Conservation (phyloP, 2,797 vertebrate species). For the Anisognathus igniventris region DNA sequence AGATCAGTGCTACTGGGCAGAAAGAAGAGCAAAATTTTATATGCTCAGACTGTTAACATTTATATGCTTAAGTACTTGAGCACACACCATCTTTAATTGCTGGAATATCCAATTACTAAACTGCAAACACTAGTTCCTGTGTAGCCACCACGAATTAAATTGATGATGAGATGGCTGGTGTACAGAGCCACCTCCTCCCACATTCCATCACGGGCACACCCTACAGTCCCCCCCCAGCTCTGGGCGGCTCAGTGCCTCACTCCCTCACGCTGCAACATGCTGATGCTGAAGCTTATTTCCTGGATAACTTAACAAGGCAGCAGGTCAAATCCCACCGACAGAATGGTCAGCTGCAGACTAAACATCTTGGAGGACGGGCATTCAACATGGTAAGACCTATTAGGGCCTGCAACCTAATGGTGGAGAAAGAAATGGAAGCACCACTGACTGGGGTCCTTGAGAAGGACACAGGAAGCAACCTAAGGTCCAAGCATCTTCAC, state of each 20-base stretch:
- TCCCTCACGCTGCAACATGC: accelerated
- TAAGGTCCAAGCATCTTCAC: not conserved
- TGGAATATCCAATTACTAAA: not conserved
- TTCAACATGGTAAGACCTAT: not conserved
- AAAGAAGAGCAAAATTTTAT: not conserved
- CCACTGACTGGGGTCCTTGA: not conserved
- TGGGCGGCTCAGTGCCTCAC: not conserved
- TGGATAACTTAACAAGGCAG: not conserved
- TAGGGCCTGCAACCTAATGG: not conserved
- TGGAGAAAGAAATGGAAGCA: not conserved
- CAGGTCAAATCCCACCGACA: accelerated
- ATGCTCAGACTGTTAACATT: not conserved
- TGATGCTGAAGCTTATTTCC: not conserved
- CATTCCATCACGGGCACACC: accelerated
- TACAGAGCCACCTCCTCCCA: not conserved
- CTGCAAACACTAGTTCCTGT: not conserved
- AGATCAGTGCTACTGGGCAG: not conserved
- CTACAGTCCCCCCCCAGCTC: not conserved
- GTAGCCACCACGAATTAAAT: not conserved
- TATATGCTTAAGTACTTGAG: not conserved
- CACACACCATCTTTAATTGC: not conserved
- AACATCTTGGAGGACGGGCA: not conserved
- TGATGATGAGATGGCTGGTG: accelerated
- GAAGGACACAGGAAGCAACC: not conserved
- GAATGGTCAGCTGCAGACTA: not conserved